Evolutionary conservation across 1,140 invertebrate genomes (phyloP).

Genomic region (Amphibalanus amphitrite): DNA sequence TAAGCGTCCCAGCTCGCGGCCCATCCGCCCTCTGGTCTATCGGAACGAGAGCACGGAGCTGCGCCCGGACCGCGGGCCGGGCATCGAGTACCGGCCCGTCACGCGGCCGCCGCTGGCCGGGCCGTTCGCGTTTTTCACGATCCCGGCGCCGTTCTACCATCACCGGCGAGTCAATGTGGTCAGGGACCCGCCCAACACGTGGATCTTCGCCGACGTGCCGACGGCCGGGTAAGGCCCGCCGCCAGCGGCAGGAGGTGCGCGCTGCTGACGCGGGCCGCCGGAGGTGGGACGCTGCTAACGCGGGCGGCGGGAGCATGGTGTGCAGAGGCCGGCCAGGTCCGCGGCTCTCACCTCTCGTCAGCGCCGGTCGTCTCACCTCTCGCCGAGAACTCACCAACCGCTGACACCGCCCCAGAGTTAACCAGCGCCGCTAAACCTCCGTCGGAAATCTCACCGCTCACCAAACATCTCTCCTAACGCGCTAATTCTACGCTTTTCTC

Average conservation of each 20-base stretch:
- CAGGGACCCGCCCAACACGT: constrained; percentile 51
- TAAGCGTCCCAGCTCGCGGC: constrained; percentile 27
- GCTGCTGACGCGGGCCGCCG: not conserved
- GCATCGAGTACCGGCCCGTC: constrained; percentile 31
- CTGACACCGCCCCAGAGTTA: no score
- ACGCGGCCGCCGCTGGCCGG: constrained; percentile 64
- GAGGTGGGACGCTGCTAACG: not conserved
- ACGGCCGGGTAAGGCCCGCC: constrained; percentile 14
- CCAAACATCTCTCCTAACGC: no score
- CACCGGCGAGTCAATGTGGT: constrained; percentile 55
- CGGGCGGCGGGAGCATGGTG: not conserved
- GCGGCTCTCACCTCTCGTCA: no score
- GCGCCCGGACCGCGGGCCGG: constrained; percentile 38
- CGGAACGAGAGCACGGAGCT: constrained; percentile 30
- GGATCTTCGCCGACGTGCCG: constrained; percentile 69
- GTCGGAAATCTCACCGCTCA: no score
- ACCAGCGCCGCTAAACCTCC: no score
- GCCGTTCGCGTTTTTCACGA: constrained; percentile 73
- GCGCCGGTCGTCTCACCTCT: no score
- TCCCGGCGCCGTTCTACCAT: constrained; percentile 54
- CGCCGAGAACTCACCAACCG: no score
- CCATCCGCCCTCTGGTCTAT: constrained; percentile 26
- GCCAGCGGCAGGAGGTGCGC: not conserved
- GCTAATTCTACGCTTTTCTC: no score
- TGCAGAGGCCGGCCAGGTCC: not conserved